Conservation (phyloP, 2,888 invertebrate genomes). For the Drosophila villosipedis region DNA sequence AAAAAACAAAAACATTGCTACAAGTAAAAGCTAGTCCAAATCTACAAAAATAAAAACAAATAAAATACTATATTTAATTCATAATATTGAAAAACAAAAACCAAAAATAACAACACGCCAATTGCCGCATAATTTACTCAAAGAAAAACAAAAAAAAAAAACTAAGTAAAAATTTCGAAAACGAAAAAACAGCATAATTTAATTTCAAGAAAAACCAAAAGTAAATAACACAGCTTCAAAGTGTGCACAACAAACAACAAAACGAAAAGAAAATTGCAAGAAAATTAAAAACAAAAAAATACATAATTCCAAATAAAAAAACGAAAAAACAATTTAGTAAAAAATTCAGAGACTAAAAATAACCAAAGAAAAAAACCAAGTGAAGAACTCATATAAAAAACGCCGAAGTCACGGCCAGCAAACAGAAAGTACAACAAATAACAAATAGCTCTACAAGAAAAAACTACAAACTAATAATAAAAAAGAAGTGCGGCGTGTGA, state of each 20-base stretch:
- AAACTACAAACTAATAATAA: slow-evolving; percentile 11
- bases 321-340: slow-evolving; percentile 44
- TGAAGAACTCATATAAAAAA: slow-evolving; percentile 52
- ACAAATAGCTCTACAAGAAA: slow-evolving; percentile 33
- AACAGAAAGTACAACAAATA: slow-evolving; percentile 72
- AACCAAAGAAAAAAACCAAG: slow-evolving; percentile 21
- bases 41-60: slow-evolving; percentile 61
- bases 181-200: slow-evolving; percentile 40
- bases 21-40: slow-evolving; percentile 76
- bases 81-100: slow-evolving; percentile 46
- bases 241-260: slow-evolving; percentile 72
- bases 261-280: slow-evolving; percentile 40
- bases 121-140: slow-evolving; percentile 66
- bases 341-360: slow-evolving; percentile 39
- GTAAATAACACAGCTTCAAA: slow-evolving; percentile 74
- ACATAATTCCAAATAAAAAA: slow-evolving; percentile 38
- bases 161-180: slow-evolving; percentile 37
- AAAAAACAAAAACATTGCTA: slow-evolving; percentile 57
- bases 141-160: slow-evolving; percentile 20
- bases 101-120: slow-evolving; percentile 64
- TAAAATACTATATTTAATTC: slow-evolving; percentile 56
- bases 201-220: slow-evolving; percentile 36
- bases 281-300: slow-evolving; percentile 32
- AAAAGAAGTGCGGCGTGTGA: slow-evolving; percentile 45
- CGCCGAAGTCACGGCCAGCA: slow-evolving; percentile 71